Evolutionary conservation across 2,797 vertebrate species (phyloP), one percentile per base, ranked within the genome.

Genomic region (Malurus splendens): DNA sequence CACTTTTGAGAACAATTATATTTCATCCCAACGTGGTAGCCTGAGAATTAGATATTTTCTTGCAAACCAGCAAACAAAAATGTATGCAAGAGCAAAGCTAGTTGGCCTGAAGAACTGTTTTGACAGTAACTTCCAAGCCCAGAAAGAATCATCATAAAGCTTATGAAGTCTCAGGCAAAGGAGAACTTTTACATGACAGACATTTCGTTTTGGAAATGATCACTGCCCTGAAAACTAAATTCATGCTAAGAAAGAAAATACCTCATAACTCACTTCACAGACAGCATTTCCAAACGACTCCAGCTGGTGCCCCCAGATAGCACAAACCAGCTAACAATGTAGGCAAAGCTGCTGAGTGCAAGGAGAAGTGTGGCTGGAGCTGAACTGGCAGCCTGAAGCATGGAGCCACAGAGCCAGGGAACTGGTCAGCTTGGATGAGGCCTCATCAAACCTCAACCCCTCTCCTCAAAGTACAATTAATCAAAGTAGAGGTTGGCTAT

Each of bases 1-100:
- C 42, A 50, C n/a, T 87, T 91, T 64, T 71, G 36, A 83, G 51
- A 82, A 78, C 36, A 78, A 83, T 90, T 89, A 39, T 39, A 79
- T 64, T 83, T 75, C 51, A 87, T 65, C 77, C 57, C 16, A 87
- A 72, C 52, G 42, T 7, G 32, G 85, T 81, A 85, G 30, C 33
- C 18, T 1, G 9, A 90, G 45, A 50, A 65, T 72, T 88, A 78
- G 73, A 90, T 59, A 52, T 77, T 72, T 82, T 73, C 45, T 78
- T 86, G 75, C 71, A 87, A 89, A 82, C 30, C 45, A 60, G 28
- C 17, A 62, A 82, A 87, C 19, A 72, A 64, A 78, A 72, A 83
- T 82, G 27, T 30, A 85, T 50, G 47, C 64, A 64, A 88, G 42
- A 75, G 39, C 56, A 91, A 73, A 88, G 52, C 32, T 30, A 45